A percentile compares a stretch with the other conserved stretches of the same genome.
Conservation (phyloP, 1,140 invertebrate genomes). For the Anastrepha ludens region DNA sequence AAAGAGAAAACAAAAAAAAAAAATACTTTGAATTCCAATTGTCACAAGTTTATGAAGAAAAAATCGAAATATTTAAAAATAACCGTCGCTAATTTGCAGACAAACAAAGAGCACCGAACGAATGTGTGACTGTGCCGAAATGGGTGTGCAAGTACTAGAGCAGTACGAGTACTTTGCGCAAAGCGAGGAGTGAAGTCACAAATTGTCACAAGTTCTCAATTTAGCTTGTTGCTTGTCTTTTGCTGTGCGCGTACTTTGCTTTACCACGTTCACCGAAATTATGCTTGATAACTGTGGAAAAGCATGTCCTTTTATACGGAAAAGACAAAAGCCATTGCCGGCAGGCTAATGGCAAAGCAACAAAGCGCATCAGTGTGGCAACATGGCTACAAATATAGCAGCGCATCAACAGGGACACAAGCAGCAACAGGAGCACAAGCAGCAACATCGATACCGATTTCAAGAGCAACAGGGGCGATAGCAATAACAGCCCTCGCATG, state of each 20-base stretch:
- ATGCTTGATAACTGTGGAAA: conserved; percentile 62
- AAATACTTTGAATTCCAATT: conserved; percentile 5
- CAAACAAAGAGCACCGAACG: neutral
- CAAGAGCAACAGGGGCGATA: neutral
- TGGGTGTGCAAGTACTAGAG: neutral
- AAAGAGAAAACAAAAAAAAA: neutral
- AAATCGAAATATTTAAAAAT: conserved; percentile 54
- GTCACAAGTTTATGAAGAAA: neutral
- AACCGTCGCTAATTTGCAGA: conserved; percentile 53
- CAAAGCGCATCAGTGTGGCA: conserved; percentile 5
- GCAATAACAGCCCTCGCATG: neutral
- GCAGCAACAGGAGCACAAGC: neutral
- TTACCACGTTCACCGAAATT: conserved; percentile 59
- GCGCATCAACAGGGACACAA: neutral
- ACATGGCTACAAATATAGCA: neutral
- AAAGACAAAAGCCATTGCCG: conserved; percentile 57
- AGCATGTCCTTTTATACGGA: conserved; percentile 68
- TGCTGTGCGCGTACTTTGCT: conserved; percentile 59
- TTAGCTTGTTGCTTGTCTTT: conserved; percentile 16
- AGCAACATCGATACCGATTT: neutral
- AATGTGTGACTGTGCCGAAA: neutral
- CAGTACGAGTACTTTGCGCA: too few species aligned
- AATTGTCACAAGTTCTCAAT: conserved; percentile 39
- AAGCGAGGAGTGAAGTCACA: neutral
- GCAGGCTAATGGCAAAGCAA: conserved; percentile 53